phyloP scores from a whole-genome alignment of 2,888 invertebrate genomes.

The Clitarchus hookeri region DNA sequence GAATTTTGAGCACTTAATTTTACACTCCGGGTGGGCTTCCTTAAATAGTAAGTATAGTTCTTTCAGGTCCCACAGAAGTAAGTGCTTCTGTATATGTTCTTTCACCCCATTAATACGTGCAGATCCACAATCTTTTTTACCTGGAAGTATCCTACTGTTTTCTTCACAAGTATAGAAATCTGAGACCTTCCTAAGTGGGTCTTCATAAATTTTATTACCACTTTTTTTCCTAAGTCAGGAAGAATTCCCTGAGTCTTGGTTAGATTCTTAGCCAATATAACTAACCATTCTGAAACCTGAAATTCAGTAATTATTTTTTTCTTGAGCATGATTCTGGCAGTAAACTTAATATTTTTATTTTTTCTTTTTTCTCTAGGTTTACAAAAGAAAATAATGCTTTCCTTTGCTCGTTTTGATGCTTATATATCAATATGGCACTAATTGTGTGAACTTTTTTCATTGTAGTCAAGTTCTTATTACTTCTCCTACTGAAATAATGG shows the following conservation, averaged over 20 bases:
- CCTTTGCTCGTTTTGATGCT: too few species aligned
- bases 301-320: background rate
- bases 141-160: background rate
- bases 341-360: too few species aligned
- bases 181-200: background rate
- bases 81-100: background rate
- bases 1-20: background rate
- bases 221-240: background rate
- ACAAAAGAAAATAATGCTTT: too few species aligned
- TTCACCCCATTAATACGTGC: background rate
- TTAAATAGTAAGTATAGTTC: too few species aligned
- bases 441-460: too few species aligned
- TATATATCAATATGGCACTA: too few species aligned
- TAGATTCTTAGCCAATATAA: background rate
- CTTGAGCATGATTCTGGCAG: background rate
- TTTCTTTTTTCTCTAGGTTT: too few species aligned
- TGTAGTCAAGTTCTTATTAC: too few species aligned
- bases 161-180: too few species aligned
- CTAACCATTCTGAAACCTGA: background rate
- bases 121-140: background rate
- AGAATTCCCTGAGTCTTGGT: background rate
- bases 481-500: too few species aligned
- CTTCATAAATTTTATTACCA: background rate
- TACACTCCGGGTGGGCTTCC: background rate
- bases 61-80: too few species aligned